Evolutionary conservation across 2,113 vertebrate species (phyloP).

Genomic region (Cinclus mexicanus): DNA sequence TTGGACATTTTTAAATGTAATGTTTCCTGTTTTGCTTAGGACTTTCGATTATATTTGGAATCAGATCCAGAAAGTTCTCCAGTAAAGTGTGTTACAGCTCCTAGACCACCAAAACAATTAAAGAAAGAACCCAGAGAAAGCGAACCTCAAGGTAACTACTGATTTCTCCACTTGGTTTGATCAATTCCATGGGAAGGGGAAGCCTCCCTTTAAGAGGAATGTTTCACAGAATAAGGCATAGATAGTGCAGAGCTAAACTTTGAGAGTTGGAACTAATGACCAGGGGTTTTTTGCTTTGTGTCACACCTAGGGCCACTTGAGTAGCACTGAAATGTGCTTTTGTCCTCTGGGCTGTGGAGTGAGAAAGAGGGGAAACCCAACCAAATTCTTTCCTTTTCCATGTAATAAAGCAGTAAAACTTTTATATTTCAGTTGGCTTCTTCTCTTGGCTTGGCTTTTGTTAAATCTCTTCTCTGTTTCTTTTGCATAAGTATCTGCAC

Average conservation of each 20-base stretch:
- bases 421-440: neutral
- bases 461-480: neutral
- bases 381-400: neutral
- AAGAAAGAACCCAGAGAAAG: constrained; percentile 66
- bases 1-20: neutral
- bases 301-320: neutral
- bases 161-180: neutral
- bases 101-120: constrained; percentile 53
- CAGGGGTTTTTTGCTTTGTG: neutral
- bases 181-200: neutral
- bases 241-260: neutral
- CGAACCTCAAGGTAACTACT: constrained; percentile 73
- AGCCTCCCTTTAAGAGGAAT: neutral
- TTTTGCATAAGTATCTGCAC: neutral
- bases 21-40: constrained; percentile 60
- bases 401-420: neutral
- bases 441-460: neutral
- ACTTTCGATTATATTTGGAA: constrained; percentile 69
- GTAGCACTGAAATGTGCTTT: neutral
- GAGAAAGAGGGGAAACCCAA: neutral
- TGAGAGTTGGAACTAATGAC: neutral
- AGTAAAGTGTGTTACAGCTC: constrained; percentile 50
- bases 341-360: neutral
- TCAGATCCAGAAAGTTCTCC: constrained; percentile 71
- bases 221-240: neutral